Percentiles rank a stretch among this genome's conserved stretches.
These are phyloP conservation scores for Vanessa tameamea DNA, from an alignment of 1,140 invertebrate genomes.

Conservation along the genomic window DNA sequence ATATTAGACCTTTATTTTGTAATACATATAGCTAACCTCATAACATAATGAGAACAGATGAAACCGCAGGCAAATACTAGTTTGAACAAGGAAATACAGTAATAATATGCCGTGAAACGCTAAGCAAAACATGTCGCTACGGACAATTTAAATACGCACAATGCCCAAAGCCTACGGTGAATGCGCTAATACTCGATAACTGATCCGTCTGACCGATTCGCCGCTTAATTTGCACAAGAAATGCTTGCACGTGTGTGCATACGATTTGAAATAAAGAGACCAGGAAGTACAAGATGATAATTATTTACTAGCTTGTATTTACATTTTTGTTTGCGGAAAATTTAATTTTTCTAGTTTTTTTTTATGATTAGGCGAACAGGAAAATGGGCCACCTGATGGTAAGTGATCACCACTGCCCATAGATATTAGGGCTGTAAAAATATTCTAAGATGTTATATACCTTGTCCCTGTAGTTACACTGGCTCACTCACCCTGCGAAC, in stretches of 20 bases:
- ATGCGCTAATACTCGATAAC: constrained; percentile 12
- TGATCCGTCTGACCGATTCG: constrained; percentile 8
- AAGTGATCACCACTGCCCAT: too few relatives aligned
- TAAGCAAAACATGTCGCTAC: constrained; percentile 16
- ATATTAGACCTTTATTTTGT: too few relatives aligned
- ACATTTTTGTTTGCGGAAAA: neutral
- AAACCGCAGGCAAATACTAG: constrained; percentile 3
- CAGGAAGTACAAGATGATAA: constrained; percentile 1
- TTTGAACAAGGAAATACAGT: constrained; percentile 18
- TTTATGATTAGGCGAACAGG: too few relatives aligned
- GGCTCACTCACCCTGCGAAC: too few relatives aligned
- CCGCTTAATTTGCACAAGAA: constrained; percentile 19
- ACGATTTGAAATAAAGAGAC: neutral
- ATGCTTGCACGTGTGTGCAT: constrained; percentile 9
- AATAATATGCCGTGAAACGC: constrained; percentile 17
- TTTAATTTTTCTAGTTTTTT: neutral
- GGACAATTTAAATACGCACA: constrained; percentile 22
- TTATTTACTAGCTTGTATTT: neutral
- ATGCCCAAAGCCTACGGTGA: constrained; percentile 6
- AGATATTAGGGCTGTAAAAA: too few relatives aligned
- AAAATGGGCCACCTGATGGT: too few relatives aligned
- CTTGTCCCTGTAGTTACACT: too few relatives aligned
- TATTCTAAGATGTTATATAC: too few relatives aligned
- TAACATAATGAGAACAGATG: neutral
- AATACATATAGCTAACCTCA: too few relatives aligned